Evolutionary conservation across 2,113 vertebrate species (phyloP).

Genomic region (Xyrauchen texanus): DNA sequence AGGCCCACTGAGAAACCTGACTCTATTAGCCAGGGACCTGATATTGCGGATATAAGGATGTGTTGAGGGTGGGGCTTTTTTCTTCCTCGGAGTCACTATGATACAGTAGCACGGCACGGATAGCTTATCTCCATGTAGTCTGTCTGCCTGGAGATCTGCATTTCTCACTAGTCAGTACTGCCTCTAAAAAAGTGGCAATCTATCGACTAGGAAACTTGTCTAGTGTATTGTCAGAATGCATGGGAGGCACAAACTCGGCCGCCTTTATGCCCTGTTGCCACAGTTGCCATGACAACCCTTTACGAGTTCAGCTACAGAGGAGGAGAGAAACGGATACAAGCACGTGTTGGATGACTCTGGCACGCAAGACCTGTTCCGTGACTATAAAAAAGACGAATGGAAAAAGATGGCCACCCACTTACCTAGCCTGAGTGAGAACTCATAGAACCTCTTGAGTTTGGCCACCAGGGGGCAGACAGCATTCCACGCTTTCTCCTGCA

Average conservation of each 20-base stretch:
- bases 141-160: not conserved
- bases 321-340: conserved; percentile 51
- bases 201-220: not conserved
- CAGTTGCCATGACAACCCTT: conserved; percentile 74
- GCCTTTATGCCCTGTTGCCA: conserved; percentile 33
- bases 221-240: not conserved
- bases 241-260: conserved; percentile 3
- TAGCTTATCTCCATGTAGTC: conserved; percentile 5
- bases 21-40: not conserved
- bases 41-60: not conserved
- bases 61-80: not conserved
- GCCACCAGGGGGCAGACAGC: conserved; percentile 91
- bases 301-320: conserved; percentile 42
- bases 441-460: conserved; percentile 91
- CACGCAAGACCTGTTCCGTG: no score
- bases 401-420: conserved; percentile 56
- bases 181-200: not conserved
- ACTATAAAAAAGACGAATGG: not conserved
- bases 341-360: no score
- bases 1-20: conserved; percentile 55
- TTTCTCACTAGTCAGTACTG: conserved; percentile 26
- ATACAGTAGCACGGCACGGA: not conserved
- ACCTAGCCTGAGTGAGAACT: conserved; percentile 91
- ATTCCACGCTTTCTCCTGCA: conserved; percentile 91
- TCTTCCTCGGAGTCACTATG: conserved; percentile 35